Evolutionary conservation across 2,113 vertebrate species (phyloP).

Genomic region (Perca flavescens): DNA sequence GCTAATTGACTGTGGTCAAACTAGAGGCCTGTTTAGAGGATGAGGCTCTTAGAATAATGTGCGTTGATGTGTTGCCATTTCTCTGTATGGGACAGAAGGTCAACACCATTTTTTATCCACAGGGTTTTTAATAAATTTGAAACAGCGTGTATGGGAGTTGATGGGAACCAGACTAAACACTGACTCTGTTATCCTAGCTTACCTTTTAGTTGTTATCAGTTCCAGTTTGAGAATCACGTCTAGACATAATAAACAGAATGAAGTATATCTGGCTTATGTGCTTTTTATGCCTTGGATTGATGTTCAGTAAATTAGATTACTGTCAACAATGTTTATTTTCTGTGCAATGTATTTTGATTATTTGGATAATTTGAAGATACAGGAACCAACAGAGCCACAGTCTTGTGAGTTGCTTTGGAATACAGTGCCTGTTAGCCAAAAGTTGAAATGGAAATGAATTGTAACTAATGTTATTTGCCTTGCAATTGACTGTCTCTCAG

Average conservation of each 20-base stretch:
- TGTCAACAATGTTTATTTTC: not conserved
- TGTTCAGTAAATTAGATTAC: not conserved
- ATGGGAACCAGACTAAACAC: slow-evolving; percentile 38
- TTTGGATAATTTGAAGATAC: slow-evolving; percentile 2
- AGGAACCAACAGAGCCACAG: not conserved
- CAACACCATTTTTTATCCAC: slow-evolving; percentile 14
- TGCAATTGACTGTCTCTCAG: slow-evolving; percentile 5
- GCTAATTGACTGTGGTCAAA: slow-evolving; percentile 56
- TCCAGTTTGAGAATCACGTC: slow-evolving; percentile 7
- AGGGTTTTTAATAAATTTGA: not conserved
- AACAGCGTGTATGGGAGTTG: not conserved
- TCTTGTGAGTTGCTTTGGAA: slow-evolving; percentile 1
- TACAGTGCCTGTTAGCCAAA: not conserved
- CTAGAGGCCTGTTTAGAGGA: slow-evolving; percentile 33
- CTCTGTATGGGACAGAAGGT: not conserved
- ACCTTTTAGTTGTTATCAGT: slow-evolving; percentile 14
- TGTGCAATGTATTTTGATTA: not conserved
- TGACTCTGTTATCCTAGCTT: slow-evolving; percentile 27
- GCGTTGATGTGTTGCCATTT: not conserved
- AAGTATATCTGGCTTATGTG: not conserved
- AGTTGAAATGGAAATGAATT: slow-evolving; percentile 15
- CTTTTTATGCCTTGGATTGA: not conserved
- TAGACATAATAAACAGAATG: slow-evolving; percentile 27
- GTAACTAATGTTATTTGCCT: slow-evolving; percentile 39
- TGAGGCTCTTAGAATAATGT: slow-evolving; percentile 31